Evolutionary conservation across 2,888 invertebrate species (phyloP).

Genomic region (Taenaris catops): DNA sequence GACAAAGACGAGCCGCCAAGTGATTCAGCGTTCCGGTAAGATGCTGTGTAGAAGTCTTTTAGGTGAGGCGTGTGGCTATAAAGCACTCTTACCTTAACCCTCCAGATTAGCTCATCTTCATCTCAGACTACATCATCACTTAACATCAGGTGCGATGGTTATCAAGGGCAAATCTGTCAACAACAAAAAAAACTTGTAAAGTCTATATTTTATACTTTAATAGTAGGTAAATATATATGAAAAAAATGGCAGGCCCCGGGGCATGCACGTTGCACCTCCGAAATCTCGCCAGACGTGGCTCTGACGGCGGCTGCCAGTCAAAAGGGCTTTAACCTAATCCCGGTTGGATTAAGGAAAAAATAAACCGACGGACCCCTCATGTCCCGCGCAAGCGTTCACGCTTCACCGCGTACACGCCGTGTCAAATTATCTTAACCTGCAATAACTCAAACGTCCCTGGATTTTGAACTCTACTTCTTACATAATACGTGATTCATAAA

Average conservation of each 20-base stretch:
- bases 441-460: slow-evolving; percentile 3
- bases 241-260: slow-evolving; percentile 36
- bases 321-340: slow-evolving; percentile 76
- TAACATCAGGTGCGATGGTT: too few species aligned
- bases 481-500: slow-evolving; percentile 5
- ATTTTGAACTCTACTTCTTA: slow-evolving; percentile 29
- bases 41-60: too few species aligned
- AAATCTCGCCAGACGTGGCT: slow-evolving; percentile 51
- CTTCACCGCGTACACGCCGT: slow-evolving; percentile 51
- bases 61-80: too few species aligned
- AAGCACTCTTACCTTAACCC: too few species aligned
- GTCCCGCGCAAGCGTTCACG: slow-evolving; percentile 70
- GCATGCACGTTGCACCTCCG: slow-evolving; percentile 30
- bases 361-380: slow-evolving; percentile 65
- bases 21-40: too few species aligned
- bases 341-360: slow-evolving; percentile 75
- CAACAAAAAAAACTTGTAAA: too few species aligned
- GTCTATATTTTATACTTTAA: too few species aligned
- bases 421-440: slow-evolving; percentile 10
- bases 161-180: too few species aligned
- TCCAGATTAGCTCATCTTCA: too few species aligned
- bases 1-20: too few species aligned
- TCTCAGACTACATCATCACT: too few species aligned
- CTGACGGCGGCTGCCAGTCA: slow-evolving; percentile 77
- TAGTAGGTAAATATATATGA: neutral